Evolutionary conservation across 2,888 invertebrate species (phyloP).

Genomic region (Ellobium chinense): DNA sequence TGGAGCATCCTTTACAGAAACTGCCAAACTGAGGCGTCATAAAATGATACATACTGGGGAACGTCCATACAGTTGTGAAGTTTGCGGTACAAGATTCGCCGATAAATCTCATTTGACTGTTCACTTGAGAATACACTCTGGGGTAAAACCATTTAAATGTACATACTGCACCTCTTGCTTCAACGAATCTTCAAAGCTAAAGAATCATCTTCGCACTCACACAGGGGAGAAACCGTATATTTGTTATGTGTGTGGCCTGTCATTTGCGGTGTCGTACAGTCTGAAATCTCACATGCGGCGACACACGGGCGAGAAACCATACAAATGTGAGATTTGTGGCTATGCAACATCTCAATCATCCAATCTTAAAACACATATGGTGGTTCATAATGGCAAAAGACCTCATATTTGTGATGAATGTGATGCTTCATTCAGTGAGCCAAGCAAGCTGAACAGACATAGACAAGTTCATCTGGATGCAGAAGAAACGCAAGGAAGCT

Average conservation of each 20-base stretch:
- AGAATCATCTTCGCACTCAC: constrained; percentile 31
- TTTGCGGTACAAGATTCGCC: constrained; percentile 41
- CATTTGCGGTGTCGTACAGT: constrained; percentile 37
- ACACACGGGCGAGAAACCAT: constrained; percentile 36
- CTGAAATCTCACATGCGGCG: constrained; percentile 23
- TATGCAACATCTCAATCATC: constrained; percentile 38
- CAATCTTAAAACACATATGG: constrained; percentile 28
- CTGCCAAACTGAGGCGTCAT: constrained; percentile 41
- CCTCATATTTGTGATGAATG: constrained; percentile 40
- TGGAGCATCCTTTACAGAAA: constrained; percentile 37
- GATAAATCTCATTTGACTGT: constrained; percentile 45
- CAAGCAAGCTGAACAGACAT: constrained; percentile 22
- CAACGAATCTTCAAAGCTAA: constrained; percentile 38
- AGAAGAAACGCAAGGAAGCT: too few relatives aligned
- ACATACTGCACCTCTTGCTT: constrained; percentile 35
- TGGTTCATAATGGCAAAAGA: constrained; percentile 35
- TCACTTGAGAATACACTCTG: constrained; percentile 43
- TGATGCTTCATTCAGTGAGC: constrained; percentile 34
- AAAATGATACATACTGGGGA: constrained; percentile 43
- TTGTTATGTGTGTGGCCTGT: constrained; percentile 34
- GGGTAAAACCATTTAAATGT: constrained; percentile 47
- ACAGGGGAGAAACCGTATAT: constrained; percentile 43
- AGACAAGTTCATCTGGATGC: constrained; percentile 4
- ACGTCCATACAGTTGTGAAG: constrained; percentile 38
- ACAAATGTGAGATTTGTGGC: constrained; percentile 24